Percentiles rank a stretch among this genome's conserved stretches.
Evolutionary conservation across 2,888 invertebrate species (phyloP).

Genomic region (Nomada flava): DNA sequence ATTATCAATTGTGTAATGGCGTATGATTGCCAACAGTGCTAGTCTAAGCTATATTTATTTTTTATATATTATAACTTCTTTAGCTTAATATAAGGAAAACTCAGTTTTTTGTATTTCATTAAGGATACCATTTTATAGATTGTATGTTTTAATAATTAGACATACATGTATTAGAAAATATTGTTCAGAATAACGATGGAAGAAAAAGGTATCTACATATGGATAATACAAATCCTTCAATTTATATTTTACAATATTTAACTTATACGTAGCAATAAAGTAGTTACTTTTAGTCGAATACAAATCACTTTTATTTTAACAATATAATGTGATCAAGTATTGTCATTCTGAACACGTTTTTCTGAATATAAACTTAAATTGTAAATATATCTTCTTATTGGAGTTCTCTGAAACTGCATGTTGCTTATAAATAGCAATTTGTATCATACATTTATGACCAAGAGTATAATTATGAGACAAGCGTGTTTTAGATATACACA

Average conservation of each 20-base stretch:
- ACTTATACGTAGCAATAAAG: slow-evolving; percentile 9
- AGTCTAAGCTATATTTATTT: slow-evolving; percentile 84
- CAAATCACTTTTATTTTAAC: neutral
- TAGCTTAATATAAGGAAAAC: slow-evolving; percentile 70
- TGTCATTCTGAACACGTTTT: slow-evolving; percentile 60
- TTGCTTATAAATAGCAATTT: slow-evolving; percentile 67
- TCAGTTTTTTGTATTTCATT: slow-evolving; percentile 70
- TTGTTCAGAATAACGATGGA: slow-evolving; percentile 59
- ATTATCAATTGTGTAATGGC: slow-evolving; percentile 78
- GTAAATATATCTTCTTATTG: slow-evolving; percentile 60
- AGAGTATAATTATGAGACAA: slow-evolving; percentile 63
- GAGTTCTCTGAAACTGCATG: slow-evolving; percentile 65
- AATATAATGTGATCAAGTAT: slow-evolving; percentile 26
- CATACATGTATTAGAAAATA: slow-evolving; percentile 45
- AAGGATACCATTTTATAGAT: slow-evolving; percentile 48
- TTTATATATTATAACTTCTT: slow-evolving; percentile 77
- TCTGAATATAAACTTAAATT: slow-evolving; percentile 46
- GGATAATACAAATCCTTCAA: slow-evolving; percentile 17
- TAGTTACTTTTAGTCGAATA: slow-evolving; percentile 16
- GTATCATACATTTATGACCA: slow-evolving; percentile 70
- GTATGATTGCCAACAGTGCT: slow-evolving; percentile 79
- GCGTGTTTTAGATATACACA: slow-evolving; percentile 52
- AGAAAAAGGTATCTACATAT: slow-evolving; percentile 5
- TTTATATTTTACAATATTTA: slow-evolving; percentile 13
- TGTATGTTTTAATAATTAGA: slow-evolving; percentile 59